A percentile compares a stretch with the other conserved stretches of the same genome.
Conservation (phyloP, 2,888 invertebrate genomes). For the Scaptomyza cyrtandrae region DNA sequence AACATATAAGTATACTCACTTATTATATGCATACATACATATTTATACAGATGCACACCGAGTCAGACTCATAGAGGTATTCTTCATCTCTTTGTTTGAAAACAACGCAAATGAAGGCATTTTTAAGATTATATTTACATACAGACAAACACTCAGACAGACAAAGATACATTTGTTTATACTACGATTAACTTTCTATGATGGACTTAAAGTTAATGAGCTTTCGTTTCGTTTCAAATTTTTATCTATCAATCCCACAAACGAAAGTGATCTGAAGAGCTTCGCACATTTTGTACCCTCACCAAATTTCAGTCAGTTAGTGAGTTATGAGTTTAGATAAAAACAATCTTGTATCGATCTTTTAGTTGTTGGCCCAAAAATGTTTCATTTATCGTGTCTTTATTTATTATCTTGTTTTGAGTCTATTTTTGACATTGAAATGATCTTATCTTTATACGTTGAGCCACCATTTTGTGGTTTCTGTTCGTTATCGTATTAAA, state of each 20-base stretch:
- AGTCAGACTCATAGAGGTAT: too few species aligned
- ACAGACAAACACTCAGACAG: conserved; percentile 9
- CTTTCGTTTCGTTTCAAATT: conserved; percentile 59
- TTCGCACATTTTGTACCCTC: conserved; percentile 14
- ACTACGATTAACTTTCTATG: conserved; percentile 38
- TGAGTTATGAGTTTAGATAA: conserved; percentile 23
- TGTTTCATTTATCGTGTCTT: conserved; percentile 1
- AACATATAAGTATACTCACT: conserved; percentile 8
- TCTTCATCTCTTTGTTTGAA: conserved; percentile 60
- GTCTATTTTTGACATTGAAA: not conserved
- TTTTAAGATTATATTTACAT: conserved; percentile 38
- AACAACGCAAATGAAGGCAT: conserved; percentile 62
- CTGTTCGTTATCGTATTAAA: not conserved
- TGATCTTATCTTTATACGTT: not conserved
- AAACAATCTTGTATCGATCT: not conserved
- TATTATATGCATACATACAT: conserved; percentile 30
- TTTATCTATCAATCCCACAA: conserved; percentile 42
- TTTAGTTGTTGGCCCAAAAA: not conserved
- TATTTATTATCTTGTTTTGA: not conserved
- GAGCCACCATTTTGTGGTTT: conserved; percentile 21
- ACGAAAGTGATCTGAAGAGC: conserved; percentile 31
- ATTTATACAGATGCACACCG: conserved; percentile 35
- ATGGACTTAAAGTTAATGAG: conserved; percentile 64
- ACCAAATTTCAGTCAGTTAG: not conserved
- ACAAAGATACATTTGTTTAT: conserved; percentile 11